Evolutionary conservation across 2,888 invertebrate genomes (phyloP), one percentile per base, ranked within the genome.

Genomic region (Eupsilia transversa): DNA sequence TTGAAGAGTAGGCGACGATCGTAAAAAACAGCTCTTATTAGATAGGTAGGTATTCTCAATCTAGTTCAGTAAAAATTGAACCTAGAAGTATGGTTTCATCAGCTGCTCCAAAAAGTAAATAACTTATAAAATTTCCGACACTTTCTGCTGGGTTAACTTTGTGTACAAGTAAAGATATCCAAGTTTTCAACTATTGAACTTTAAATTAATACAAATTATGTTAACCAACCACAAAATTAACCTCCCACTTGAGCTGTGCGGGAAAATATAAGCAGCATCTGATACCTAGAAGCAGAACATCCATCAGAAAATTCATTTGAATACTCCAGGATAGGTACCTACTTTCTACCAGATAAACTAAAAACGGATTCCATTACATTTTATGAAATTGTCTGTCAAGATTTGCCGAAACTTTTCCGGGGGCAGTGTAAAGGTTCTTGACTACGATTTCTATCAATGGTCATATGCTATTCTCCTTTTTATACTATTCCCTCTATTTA

Each of bases 1-100:
- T 59, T 61, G 35, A 43, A 52, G 30, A 14, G 57, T 67, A 54
- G 33, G 69, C 33, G 41, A 57, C 43, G 27, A 46, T 63, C 33
- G 27, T 27, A 41, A 63, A 59, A 54, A 23, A n/a, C 35, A 0
- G 10, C 12, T 35, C 3, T 56, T 38, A 52, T 46, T n/a, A 14
- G 14, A 35, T 12, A 30, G 1, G 30, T n/a, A 14, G 12, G 14
- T 61, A 38, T n/a, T 41, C 20, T 65, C 5, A 17, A 10, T 38
- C 30, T 52, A 4, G 5, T 9, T 30, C 5, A 20, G 33, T n/a
- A 9, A 41, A 65, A 33, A 41, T 14, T 9, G 5, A 10, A 33
- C 30, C 4, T 27, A 20, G 5, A 41, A 20, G 4, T n/a, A 30
- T 41, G 12, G 12, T 38, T 64, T 52, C 6, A 17, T 23, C 3